Base-by-base conservation (phyloP, 2,888 invertebrate genomes). In the Prostheceraeus crozeri region DNA sequence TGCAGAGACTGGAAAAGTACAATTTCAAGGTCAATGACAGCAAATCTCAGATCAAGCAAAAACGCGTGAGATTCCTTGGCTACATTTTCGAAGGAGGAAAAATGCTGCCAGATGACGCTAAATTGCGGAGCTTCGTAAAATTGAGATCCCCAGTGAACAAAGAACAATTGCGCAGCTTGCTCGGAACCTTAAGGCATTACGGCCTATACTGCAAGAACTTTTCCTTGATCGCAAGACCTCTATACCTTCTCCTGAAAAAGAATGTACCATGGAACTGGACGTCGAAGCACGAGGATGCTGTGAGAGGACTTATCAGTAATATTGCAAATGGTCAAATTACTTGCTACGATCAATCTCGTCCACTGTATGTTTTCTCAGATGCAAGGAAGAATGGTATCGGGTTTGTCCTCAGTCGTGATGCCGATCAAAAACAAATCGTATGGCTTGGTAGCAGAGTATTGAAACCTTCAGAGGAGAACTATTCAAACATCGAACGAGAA, bases 401-500 rank as follows among this genome's bases (percentile, higher is more conserved):
- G n/a, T 33, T 33, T n/a, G n/a, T 33, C 8, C 33, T 33, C 8
- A 10, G 8, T 33, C 8, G n/a, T 33, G 33, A 33, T n/a, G n/a
- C n/a, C n/a, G n/a, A n/a, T n/a, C n/a, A n/a, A n/a, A 40, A 40
- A 23, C 40, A 40, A 40, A 23, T 48, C 48, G 55, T 54, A 3
- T 55, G 52, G 55, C 28, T 33, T 14, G 57, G 27, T 16, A 58
- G 57, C 16, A 25, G 59, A 28, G 28, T 58, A 27, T 33, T 57
- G 14, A 28, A 21, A 4, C 57, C 67, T 75, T 74, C 65, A 68
- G 68, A 71, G 67, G 60, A 64, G 35, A 65, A 67, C 11, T 72
- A 72, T 61, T 68, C 68, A 21, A 69, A 71, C 55, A 58, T 72
- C 16, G 71, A 74, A 35, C 69, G 70, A 58, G 72, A 70, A 66